phyloP scores from a whole-genome alignment of 2,888 invertebrate species.

The Calliphora vomitoria region DNA sequence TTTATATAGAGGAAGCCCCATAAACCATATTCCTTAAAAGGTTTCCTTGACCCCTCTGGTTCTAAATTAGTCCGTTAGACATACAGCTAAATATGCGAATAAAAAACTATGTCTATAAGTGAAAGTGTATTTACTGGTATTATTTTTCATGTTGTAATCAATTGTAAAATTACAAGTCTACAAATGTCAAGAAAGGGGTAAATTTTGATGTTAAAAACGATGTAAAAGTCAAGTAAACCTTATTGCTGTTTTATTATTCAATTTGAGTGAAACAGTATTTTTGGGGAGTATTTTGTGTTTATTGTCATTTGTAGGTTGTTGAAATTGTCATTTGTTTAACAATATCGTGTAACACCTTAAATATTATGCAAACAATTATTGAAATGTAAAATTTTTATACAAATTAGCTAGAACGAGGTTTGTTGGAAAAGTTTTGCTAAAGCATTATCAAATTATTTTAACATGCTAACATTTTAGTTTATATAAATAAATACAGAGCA shows the following conservation, averaged over 20 bases:
- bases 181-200: slow-evolving; percentile 43
- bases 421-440: background rate
- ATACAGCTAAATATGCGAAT: background rate
- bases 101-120: slow-evolving; percentile 67
- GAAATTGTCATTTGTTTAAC: slow-evolving; percentile 69
- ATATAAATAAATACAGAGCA: no score
- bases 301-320: slow-evolving; percentile 51
- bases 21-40: slow-evolving; percentile 61
- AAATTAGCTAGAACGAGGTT: slow-evolving; percentile 54
- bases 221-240: slow-evolving; percentile 70
- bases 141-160: slow-evolving; percentile 66
- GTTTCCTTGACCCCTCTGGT: slow-evolving; percentile 69
- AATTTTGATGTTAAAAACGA: slow-evolving; percentile 54
- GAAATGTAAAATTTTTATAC: slow-evolving; percentile 70
- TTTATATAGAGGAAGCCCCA: slow-evolving; percentile 60
- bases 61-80: slow-evolving; percentile 22
- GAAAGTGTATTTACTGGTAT: slow-evolving; percentile 67
- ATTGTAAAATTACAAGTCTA: slow-evolving; percentile 65
- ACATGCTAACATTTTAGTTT: no score
- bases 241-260: slow-evolving; percentile 25
- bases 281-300: slow-evolving; percentile 51
- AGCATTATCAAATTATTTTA: background rate
- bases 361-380: slow-evolving; percentile 67
- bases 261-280: slow-evolving; percentile 34
- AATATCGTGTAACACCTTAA: slow-evolving; percentile 71